Evolutionary conservation across 2,888 invertebrate species (phyloP).

Genomic region (Drosophila atripex): DNA sequence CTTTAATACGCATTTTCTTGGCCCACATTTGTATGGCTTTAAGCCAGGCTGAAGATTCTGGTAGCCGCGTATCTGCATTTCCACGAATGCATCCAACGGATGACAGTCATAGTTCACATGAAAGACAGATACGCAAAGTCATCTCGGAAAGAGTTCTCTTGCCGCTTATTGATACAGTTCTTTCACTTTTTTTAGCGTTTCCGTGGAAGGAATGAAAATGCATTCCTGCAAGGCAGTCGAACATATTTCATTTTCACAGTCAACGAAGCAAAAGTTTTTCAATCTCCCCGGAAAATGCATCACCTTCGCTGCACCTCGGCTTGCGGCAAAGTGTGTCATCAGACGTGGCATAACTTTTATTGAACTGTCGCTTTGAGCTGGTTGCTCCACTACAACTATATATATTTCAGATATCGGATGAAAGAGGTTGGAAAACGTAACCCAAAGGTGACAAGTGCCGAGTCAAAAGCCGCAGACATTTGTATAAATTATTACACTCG

Average conservation of each 20-base stretch:
- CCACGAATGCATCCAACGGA: neutral
- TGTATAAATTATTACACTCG: conserved; percentile 72
- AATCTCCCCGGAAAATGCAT: conserved; percentile 61
- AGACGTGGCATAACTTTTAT: conserved; percentile 69
- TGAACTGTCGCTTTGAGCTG: conserved; percentile 66
- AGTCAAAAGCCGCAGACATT: conserved; percentile 77
- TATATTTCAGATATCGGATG: neutral
- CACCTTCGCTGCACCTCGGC: conserved; percentile 30
- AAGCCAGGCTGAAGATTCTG: conserved; percentile 2
- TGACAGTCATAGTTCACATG: conserved; percentile 4
- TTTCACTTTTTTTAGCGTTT: conserved; percentile 9
- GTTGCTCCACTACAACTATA: neutral
- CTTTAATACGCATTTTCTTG: neutral
- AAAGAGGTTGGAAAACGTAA: conserved; percentile 27
- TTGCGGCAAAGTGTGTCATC: conserved; percentile 69
- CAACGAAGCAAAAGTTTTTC: conserved; percentile 74
- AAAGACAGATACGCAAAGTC: conserved; percentile 24
- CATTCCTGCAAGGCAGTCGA: conserved; percentile 46
- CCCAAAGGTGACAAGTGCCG: conserved; percentile 67
- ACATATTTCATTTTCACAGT: conserved; percentile 76
- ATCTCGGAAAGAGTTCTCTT: conserved; percentile 4
- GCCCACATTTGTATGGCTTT: neutral
- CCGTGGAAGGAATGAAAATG: conserved; percentile 12
- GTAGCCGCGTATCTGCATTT: conserved; percentile 8
- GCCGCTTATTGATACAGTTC: conserved; percentile 23